Conservation (phyloP, 2,888 invertebrate species). For the Melinopterus prodromus region DNA sequence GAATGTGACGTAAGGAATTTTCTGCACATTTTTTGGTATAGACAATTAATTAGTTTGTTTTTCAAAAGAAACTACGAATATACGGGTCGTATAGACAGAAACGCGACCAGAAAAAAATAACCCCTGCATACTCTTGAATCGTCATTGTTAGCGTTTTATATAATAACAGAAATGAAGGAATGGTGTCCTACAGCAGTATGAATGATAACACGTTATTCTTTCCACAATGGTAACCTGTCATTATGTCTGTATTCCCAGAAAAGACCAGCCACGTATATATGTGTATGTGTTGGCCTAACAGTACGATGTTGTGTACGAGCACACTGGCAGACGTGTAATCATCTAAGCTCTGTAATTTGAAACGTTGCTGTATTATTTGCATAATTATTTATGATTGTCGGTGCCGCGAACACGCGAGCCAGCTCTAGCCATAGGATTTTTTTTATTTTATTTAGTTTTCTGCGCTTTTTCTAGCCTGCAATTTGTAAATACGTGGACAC, state of each 20-base stretch:
- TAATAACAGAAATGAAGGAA: not conserved
- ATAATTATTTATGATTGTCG: slow-evolving; percentile 47
- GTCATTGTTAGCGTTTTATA: not conserved
- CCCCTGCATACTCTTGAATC: not conserved
- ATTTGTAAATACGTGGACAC: not conserved
- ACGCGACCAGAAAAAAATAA: not conserved
- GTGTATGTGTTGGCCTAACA: not conserved
- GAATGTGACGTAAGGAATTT: not conserved
- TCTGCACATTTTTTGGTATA: not conserved
- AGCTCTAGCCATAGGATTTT: slow-evolving; percentile 5
- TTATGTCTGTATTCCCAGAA: not conserved
- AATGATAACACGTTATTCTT: slow-evolving; percentile 4
- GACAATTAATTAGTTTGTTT: not conserved
- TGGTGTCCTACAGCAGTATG: not conserved
- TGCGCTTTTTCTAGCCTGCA: not conserved
- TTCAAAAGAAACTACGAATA: not conserved
- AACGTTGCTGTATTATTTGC: slow-evolving; percentile 42
- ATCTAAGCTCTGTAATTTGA: slow-evolving; percentile 23
- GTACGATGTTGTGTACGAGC: slow-evolving; percentile 1
- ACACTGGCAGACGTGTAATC: slow-evolving; percentile 9
- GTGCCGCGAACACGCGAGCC: slow-evolving; percentile 19
- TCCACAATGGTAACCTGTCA: not conserved
- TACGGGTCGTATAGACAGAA: not conserved
- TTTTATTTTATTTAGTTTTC: not conserved
- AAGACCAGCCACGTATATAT: not conserved